Base-by-base conservation (phyloP, 2,797 vertebrate genomes). In the Rhadinocentrus ornatus region DNA sequence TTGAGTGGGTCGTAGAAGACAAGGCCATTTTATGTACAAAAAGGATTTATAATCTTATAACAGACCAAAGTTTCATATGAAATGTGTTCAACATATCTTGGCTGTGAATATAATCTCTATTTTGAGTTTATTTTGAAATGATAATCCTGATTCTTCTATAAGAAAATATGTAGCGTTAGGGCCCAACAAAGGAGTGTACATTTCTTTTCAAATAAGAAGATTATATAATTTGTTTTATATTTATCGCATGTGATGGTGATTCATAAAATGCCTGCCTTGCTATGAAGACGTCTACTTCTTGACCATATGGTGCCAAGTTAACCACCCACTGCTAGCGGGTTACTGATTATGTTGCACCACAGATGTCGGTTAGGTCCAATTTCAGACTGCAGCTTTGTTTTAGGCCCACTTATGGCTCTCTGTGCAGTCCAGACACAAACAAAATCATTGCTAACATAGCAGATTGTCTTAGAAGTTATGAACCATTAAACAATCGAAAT, bases 401-500 rank as follows among this genome's bases (percentile, higher is more conserved):
- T 77, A 72, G 69, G 70, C 71, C 74, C 67, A 26, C 62, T 69
- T 69, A 59, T 4, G 22, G 46, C 56, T 75, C 70, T 73, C n/a
- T 64, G 55, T 87, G 78, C 74, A 77, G 77, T 61, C 27, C 57
- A 71, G 18, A 72, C 64, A 83, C 71, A 73, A 77, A 71, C 58
- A 55, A 27, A 73, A 55, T 46, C 56, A 32, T 9, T 69, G 44
- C 57, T 22, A 46, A 76, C 27, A 20, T 0, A 78, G 71, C 48
- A 57, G 44, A 59, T 71, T 81, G 69, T 69, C 70, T 83, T 75
- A 57, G 31, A 63, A 75, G 55, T 79, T 83, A 78, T 83, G 81
- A 82, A 78, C 63, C 75, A 74, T 84, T 89, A 72, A 81, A 86
- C 73, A 85, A 73, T 73, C 50, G 0, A 69, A 76, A 55, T 20